Evolutionary conservation across 2,888 invertebrate species (phyloP), one percentile per base, ranked within the genome.

Genomic region (Drosophila mayaguana): DNA sequence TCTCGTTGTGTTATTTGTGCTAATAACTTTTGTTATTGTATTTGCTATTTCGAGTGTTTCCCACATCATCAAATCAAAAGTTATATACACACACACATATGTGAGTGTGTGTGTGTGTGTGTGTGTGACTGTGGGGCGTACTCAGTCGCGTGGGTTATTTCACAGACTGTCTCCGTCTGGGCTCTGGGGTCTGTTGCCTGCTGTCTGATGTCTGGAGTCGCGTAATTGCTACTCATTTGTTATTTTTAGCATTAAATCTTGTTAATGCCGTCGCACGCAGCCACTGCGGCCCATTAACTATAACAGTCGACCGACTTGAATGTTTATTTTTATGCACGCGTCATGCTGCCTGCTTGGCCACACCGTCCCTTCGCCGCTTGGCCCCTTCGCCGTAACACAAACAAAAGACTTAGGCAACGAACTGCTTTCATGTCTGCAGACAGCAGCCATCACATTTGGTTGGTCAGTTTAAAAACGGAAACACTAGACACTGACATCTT

Each of bases 331-430:
- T 72, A 54, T 75, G 65, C 64, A 50, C 69, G 59, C 73, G 79
- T 88, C 84, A 88, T 79, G 88, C 72, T 76, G 80, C 22, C 40
- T 18, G 18, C 45, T 16, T 16, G 2, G 7, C 7, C 36, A 6
- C 6, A 36, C 14, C 6, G 0, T 25, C 11, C 18, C 22, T n/a
- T 18, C 40, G 22, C 51, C 48, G 40, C 42, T 32, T 11, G 6
- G 2, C 57, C 67, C 66, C 83, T 38, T 12, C 3, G 2, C n/a
- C 8, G 2, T 8, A 46, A 5, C 66, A 53, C 38, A 80, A 72
- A 83, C 86, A 80, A 88, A 90, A 90, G 91, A 88, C 83, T 90
- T 84, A 81, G 75, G 81, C 83, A 83, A 83, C 87, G 67, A 89
- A 90, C 86, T 85, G 45, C 28, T 60, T 63, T 51, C 16, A 18